Percentiles rank a stretch among this genome's conserved stretches.
These are phyloP conservation scores for Ardeotis arabs DNA, from an alignment of 2,113 vertebrate genomes.

Conservation along the genomic window DNA sequence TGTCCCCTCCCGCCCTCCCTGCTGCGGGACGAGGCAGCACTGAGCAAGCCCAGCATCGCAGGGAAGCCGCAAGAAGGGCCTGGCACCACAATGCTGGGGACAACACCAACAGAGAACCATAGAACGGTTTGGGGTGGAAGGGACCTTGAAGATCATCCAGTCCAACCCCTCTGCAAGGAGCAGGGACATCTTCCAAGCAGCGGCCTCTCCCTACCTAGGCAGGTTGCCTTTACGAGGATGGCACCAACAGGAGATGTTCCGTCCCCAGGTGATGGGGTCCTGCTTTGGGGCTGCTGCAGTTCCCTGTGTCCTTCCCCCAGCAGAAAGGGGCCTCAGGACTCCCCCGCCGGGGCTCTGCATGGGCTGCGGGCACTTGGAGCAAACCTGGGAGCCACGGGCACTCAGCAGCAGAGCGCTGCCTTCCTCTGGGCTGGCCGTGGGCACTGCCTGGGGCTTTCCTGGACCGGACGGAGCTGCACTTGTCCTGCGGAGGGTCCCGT, in stretches of 20 bases:
- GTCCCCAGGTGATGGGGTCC: fast-evolving
- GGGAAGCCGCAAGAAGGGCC: background rate
- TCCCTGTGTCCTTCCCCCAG: background rate
- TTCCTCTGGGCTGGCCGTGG: background rate
- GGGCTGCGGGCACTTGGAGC: fast-evolving
- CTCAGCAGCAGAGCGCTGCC: fast-evolving
- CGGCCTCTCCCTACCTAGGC: background rate
- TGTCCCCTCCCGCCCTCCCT: background rate
- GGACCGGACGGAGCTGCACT: background rate
- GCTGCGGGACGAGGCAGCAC: background rate
- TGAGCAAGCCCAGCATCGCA: background rate
- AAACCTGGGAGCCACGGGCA: background rate
- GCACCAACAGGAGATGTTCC: background rate
- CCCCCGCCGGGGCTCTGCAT: background rate
- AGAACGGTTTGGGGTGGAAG: no score
- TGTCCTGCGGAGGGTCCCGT: background rate
- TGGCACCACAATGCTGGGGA: background rate
- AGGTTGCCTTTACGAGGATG: fast-evolving
- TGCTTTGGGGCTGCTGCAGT: background rate
- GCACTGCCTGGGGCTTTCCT: background rate
- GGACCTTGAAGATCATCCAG: no score
- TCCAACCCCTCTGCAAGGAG: no score
- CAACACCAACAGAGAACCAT: fast-evolving
- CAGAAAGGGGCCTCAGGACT: background rate
- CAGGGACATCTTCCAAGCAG: no score